Base-by-base conservation (phyloP, 2,113 vertebrate species). In the Plecturocebus donacophilus region DNA sequence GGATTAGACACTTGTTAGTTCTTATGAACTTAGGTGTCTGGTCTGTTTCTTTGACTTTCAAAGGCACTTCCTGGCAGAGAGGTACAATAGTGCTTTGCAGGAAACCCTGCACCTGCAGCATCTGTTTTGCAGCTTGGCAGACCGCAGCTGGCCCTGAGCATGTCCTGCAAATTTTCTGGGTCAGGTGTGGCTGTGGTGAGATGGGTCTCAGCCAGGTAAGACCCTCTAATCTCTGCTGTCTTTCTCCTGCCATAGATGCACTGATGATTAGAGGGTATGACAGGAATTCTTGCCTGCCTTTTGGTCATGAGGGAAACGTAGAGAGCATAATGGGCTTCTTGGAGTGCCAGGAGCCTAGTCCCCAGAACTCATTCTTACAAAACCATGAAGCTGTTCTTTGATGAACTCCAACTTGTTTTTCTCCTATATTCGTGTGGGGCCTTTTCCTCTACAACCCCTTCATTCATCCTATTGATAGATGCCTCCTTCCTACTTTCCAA, bases 1-100 rank as follows among this genome's bases (percentile, higher is more conserved):
- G 88, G 87, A 97, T 96, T 96, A 98, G 95, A 98, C 85, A 91
- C 85, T 98, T 94, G 66, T 97, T 95, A 97, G 42, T 38, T 77
- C 97, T 97, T 95, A 93, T 82, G 68, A 97, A 97, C 85, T 93
- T 93, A 90, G 27, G 49, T 97, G 97, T 97, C 96, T 93, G 35
- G 84, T 96, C 30, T 66, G 90, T 95, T 90, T 91, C 94, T 96
- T 38, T 94, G 89, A 76, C 56, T 96, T 95, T 40, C 20, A 80
- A 92, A 93, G 75, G 49, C 38, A 80, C 89, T 80, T 96, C 70
- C 45, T 93, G 95, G 80, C 56, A 10, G 71, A 94, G 86, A 96
- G 94, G 77, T 90, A 96, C 70, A 95, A 40, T 14, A 2, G 45
- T 58, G 40, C 40, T 0, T 1, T 77, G 61, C 86, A 92, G 56